Conservation (phyloP, 2,888 invertebrate genomes). For the Dexiosoma caninum region DNA sequence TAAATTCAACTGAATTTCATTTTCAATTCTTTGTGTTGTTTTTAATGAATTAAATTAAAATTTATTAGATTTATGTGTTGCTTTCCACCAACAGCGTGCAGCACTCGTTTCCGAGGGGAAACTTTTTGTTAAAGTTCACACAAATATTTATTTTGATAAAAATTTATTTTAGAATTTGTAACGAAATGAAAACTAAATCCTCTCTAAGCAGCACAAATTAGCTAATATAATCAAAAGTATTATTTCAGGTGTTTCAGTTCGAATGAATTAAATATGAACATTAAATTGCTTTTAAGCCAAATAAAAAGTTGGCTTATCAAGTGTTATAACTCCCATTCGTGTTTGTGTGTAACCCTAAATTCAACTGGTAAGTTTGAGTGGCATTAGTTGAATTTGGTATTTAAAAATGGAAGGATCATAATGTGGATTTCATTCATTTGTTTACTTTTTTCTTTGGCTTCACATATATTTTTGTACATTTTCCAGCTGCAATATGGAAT, state of each 20-base stretch:
- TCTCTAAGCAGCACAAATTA: not conserved
- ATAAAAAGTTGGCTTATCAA: slow-evolving; percentile 2
- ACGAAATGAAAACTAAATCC: slow-evolving; percentile 20
- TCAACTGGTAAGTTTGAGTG: slow-evolving; percentile 28
- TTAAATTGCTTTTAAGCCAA: slow-evolving; percentile 10
- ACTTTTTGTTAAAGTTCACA: not conserved
- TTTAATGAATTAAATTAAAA: slow-evolving; percentile 48
- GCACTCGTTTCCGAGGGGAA: not conserved
- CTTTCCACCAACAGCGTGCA: no score
- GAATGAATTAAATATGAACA: not conserved
- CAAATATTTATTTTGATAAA: slow-evolving; percentile 9
- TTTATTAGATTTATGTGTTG: slow-evolving; percentile 13
- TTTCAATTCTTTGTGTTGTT: slow-evolving; percentile 4
- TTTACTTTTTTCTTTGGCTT: slow-evolving; percentile 3
- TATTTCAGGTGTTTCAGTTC: slow-evolving; percentile 11
- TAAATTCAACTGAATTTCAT: slow-evolving; percentile 16
- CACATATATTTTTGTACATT: slow-evolving; percentile 8
- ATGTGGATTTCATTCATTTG: slow-evolving; percentile 3
- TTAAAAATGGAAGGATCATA: slow-evolving; percentile 38
- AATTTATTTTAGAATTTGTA: slow-evolving; percentile 20
- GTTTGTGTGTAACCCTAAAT: not conserved
- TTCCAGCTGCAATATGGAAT: slow-evolving; percentile 8
- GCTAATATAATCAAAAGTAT: slow-evolving; percentile 7
- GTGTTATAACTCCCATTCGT: not conserved
- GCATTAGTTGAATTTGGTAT: slow-evolving; percentile 15